These are phyloP conservation scores for Coptotermes formosanus DNA, from an alignment of 1,140 invertebrate species.

Conservation along the genomic window DNA sequence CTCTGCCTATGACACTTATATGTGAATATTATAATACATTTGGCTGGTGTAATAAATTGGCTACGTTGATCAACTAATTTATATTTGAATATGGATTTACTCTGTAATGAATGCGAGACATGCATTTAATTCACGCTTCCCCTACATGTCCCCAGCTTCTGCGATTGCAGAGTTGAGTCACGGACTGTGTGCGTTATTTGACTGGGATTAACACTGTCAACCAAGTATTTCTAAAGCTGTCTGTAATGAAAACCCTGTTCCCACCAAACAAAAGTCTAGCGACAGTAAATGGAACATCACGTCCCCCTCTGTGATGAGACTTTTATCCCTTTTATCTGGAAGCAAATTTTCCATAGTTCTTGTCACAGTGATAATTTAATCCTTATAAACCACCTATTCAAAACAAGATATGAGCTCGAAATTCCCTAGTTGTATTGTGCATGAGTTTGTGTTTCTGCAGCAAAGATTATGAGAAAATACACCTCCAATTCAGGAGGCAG, in stretches of 20 bases:
- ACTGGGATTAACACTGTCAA: neutral
- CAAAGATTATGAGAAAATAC: neutral
- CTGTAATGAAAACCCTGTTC: neutral
- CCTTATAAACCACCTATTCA: neutral
- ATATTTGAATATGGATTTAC: too few species aligned
- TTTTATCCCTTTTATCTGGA: neutral
- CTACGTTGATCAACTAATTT: too few species aligned
- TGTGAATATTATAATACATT: too few species aligned
- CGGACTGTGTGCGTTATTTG: neutral
- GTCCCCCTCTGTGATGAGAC: neutral
- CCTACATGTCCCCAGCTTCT: too few species aligned
- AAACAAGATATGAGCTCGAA: neutral
- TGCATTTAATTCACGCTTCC: too few species aligned
- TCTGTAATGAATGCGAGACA: too few species aligned
- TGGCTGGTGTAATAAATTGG: too few species aligned
- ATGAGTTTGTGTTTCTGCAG: neutral
- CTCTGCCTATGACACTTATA: too few species aligned
- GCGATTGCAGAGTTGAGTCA: too few species aligned
- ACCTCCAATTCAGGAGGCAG: neutral
- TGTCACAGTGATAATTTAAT: neutral
- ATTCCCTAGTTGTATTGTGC: neutral
- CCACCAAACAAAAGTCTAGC: neutral
- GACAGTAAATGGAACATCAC: neutral
- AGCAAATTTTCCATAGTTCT: neutral
- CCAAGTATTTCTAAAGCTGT: neutral